Conservation (phyloP, 2,113 vertebrate genomes). For the Platysternon megacephalum region DNA sequence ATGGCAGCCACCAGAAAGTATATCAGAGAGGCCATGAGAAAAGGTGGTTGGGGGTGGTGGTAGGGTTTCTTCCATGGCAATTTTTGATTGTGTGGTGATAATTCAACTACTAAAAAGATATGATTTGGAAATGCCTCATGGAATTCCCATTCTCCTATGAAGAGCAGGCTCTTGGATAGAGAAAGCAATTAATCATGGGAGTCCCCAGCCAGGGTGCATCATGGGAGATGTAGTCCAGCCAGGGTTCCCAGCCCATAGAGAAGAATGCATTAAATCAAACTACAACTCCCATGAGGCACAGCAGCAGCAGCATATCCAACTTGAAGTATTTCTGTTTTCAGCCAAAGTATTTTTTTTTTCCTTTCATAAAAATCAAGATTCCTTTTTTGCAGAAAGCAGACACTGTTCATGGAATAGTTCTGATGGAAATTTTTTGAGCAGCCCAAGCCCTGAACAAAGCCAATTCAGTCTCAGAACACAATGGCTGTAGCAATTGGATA, state of each 20-base stretch:
- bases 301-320: background rate
- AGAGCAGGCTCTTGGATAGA: background rate
- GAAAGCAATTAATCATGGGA: background rate
- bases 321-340: background rate
- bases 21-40: background rate
- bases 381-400: background rate
- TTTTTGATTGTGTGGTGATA: background rate
- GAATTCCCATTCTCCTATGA: background rate
- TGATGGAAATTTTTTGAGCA: background rate
- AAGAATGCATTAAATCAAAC: background rate
- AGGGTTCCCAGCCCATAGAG: background rate
- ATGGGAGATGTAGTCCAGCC: background rate
- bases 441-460: background rate
- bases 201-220: background rate
- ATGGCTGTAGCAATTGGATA: background rate
- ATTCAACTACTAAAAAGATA: background rate
- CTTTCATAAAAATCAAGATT: background rate
- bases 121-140: background rate
- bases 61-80: background rate
- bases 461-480: background rate
- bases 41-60: background rate
- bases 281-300: background rate
- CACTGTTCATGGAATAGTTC: background rate
- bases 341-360: background rate
- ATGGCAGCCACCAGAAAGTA: background rate